A percentile compares a stretch with the other conserved stretches of the same genome.
phyloP scores from a whole-genome alignment of 2,888 invertebrate genomes.

The Spisula subtruncata region DNA sequence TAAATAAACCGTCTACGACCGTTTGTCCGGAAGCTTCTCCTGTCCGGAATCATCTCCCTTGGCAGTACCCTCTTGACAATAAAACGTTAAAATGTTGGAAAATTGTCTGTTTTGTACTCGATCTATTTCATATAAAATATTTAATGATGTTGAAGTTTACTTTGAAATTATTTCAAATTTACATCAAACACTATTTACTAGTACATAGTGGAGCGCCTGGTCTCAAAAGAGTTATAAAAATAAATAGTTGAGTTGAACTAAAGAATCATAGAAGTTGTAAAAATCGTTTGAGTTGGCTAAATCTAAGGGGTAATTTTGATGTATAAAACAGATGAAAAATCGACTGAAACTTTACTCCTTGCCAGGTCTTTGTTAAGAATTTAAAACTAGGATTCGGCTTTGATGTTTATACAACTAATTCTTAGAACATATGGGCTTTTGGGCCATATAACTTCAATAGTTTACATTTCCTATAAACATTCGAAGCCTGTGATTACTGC shows the following conservation, averaged over 20 bases:
- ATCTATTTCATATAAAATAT: slow-evolving; percentile 51
- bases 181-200: slow-evolving; percentile 57
- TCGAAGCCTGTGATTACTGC: slow-evolving; percentile 55
- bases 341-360: slow-evolving; percentile 48
- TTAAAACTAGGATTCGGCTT: slow-evolving; percentile 65
- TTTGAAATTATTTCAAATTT: slow-evolving; percentile 66
- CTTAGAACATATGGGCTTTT: slow-evolving; percentile 70
- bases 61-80: neutral
- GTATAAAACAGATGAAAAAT: slow-evolving; percentile 71
- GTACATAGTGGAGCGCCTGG: slow-evolving; percentile 35
- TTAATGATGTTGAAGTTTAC: slow-evolving; percentile 56
- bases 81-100: neutral
- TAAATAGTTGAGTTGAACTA: slow-evolving; percentile 58
- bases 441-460: slow-evolving; percentile 70
- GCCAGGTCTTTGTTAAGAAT: slow-evolving; percentile 64
- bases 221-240: slow-evolving; percentile 62
- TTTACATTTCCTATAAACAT: slow-evolving; percentile 68
- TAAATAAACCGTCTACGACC: too few relatives aligned
- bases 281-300: slow-evolving; percentile 58
- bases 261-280: slow-evolving; percentile 60
- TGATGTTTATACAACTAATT: slow-evolving; percentile 67
- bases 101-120: neutral
- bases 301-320: slow-evolving; percentile 68
- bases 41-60: too few relatives aligned
- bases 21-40: too few relatives aligned